Conservation (phyloP, 2,797 vertebrate species). For the Hypotaenidia philippensis region DNA sequence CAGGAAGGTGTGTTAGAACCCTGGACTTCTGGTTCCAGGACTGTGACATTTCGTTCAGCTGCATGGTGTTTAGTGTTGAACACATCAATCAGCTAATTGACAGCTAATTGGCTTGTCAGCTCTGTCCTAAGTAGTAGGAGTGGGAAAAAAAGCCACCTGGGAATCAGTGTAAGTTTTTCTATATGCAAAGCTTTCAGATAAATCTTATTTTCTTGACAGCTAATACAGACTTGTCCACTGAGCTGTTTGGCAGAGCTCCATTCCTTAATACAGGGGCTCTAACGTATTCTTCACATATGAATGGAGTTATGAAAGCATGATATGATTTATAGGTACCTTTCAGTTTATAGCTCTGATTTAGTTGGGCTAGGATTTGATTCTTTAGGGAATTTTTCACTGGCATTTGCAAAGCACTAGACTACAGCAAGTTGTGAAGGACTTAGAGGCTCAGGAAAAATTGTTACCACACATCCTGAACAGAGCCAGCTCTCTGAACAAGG, state of each 20-base stretch:
- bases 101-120: background rate
- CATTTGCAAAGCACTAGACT: background rate
- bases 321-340: constrained; percentile 38
- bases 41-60: background rate
- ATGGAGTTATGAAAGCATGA: background rate
- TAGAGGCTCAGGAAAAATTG: background rate
- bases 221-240: background rate
- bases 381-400: background rate
- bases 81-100: background rate
- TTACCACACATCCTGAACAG: background rate
- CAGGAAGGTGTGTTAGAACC: background rate
- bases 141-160: background rate
- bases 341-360: background rate
- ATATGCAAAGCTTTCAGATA: background rate
- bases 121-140: background rate
- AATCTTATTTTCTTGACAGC: constrained; percentile 22
- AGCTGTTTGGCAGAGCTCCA: background rate
- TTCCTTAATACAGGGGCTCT: background rate
- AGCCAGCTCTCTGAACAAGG: background rate
- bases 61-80: background rate
- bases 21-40: background rate
- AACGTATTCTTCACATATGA: background rate
- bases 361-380: background rate
- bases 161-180: background rate
- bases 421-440: background rate